Base-by-base conservation (phyloP, 2,113 vertebrate genomes). In the Rhinolophus sinicus region DNA sequence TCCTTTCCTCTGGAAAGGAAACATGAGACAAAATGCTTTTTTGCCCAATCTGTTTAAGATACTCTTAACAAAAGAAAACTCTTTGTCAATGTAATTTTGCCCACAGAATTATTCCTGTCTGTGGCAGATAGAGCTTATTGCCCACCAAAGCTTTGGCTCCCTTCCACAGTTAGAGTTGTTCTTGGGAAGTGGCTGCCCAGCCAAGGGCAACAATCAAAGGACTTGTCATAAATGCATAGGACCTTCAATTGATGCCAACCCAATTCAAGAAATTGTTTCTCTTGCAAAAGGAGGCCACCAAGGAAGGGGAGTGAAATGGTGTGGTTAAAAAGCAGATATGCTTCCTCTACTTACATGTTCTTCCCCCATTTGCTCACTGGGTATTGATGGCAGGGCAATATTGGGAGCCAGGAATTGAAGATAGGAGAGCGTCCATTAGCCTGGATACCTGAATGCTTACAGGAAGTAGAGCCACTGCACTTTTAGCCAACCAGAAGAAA, bases 1-100 rank as follows among this genome's bases (percentile, higher is more conserved):
- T 67, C 67, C 80, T 72, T 88, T 82, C 50, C 69, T 83, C 54
- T 78, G 18, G 56, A 91, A 96, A 95, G 52, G n/a, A 92, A 95
- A 78, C 11, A n/a, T 0, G 14, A 96, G 75, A 83, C 64, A 91
- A 93, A 97, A 77, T 30, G 24, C n/a, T 85, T 65, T 81, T 44
- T 69, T 50, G 9, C 3, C 80, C 52, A 58, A 40, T 16, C 70
- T 93, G 1, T 78, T 47, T 62, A 77, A 97, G 67, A 82, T 6
- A 52, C 3, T 62, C 80, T 60, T 54, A 77, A 77, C 67, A 35
- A 81, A 94, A 88, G 21, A 80, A 88, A 93, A 21, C 26, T 69
- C 50, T 80, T 58, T 18, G 16, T 90, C 65, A 56, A 30, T 56
- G 73, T 16, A 30, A 62, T 47, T 90, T 86, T 80, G 28, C 54